Evolutionary conservation across 2,113 vertebrate genomes (phyloP).

Genomic region (Phrynocephalus versicolor): DNA sequence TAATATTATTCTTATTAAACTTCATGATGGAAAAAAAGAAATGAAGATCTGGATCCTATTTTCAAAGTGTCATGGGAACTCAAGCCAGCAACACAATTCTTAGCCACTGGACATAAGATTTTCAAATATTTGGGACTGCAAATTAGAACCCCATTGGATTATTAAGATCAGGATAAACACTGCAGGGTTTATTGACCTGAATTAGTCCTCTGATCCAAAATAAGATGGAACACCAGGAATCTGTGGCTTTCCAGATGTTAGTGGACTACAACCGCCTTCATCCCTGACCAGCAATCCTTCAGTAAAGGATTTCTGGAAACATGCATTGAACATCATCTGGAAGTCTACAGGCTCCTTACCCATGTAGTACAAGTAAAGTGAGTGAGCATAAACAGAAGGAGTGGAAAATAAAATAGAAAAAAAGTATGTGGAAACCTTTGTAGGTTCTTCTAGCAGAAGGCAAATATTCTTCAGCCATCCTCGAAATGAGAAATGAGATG

Average conservation of each 20-base stretch:
- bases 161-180: not conserved
- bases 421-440: not conserved
- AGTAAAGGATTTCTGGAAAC: not conserved
- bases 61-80: not conserved
- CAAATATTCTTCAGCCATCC: not conserved
- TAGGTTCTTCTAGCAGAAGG: not conserved
- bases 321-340: not conserved
- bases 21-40: not conserved
- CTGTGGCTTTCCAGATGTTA: not conserved
- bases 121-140: not conserved
- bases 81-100: not conserved
- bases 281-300: not conserved
- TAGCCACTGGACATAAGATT: not conserved
- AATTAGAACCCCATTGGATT: not conserved
- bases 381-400: not conserved
- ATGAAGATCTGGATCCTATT: not conserved
- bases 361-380: not conserved
- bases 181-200: not conserved
- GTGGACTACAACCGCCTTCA: not conserved
- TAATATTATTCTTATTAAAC: not conserved
- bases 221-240: not conserved
- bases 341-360: not conserved
- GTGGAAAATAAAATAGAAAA: not conserved
- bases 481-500: not conserved
- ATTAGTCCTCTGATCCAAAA: not conserved